Evolutionary conservation across 1,140 invertebrate genomes (phyloP), one percentile per base, ranked within the genome.

Genomic region (Pantala flavescens): DNA sequence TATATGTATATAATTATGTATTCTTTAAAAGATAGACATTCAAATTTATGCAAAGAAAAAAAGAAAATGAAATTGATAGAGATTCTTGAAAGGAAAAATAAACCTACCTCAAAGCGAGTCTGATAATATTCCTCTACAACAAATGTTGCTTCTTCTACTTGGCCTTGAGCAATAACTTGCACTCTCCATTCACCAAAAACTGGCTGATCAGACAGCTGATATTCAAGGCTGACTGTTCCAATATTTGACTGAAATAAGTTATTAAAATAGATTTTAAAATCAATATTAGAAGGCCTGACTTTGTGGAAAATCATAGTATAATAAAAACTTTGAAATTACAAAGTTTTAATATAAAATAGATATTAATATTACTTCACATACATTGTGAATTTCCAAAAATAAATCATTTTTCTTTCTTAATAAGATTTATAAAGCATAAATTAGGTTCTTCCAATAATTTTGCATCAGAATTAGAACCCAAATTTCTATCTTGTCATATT

Each of bases 41-140:
- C 71, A 24, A 74, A 24, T 24, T 42, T 43, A 0, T 1, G 16
- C 5, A 43, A 23, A 75, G 28, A 43, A 24, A 73, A 42, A 28
- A 73, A 28, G 11, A 14, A 16, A 73, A 14, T 73, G 12, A 16
- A 16, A 63, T 24, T 21, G 70, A 23, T 74, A 74, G 3, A 70
- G 70, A 2, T 70, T 10, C 73, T 24, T 2, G 21, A 14, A 36
- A 9, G 28, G 9, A 2, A 36, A 36, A 75, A 74, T 70, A 63
- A 55, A 77, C 78, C 78, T 78, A 91, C 91, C 84, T 95, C 93
- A 79, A 92, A 95, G 76, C 93, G 84, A 0, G 92, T 94, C 81
- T 96, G 94, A 84, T 97, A 97, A 83, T 96, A 98, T 84, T 98
- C 95, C 83, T 98, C 94, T 0, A 98, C 94, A 5, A 88, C 81